Evolutionary conservation across 2,113 vertebrate genomes (phyloP), one percentile per base, ranked within the genome.

Genomic region (Propithecus coquereli): DNA sequence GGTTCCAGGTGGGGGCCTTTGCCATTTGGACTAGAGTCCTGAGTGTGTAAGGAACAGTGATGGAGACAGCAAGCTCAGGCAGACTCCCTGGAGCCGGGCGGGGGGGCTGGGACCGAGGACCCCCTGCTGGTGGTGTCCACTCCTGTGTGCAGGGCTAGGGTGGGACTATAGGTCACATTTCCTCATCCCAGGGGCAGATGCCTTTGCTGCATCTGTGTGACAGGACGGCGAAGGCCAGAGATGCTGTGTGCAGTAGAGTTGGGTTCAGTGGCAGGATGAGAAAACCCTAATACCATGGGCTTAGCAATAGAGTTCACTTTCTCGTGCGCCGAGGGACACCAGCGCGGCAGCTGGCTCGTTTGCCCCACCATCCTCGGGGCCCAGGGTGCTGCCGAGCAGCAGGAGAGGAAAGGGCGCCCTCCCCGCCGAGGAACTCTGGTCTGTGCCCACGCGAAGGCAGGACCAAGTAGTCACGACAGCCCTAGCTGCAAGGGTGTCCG

Each of bases 141-240:
- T 8, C 37, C 68, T 57, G 47, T 0, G 25, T 23, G 20, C 45
- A 1, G 30, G 17, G 10, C 1, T 2, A 0, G 25, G n/a, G 47
- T 7, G 11, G 23, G 1, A 34, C 6, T 6, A 27, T 7, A 13
- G 45, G 30, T 23, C 10, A 1, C 4, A 4, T 12, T 43, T 34
- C 52, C 54, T n/a, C 0, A 3, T 12, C 59, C 73, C 27, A 14
- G 50, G 45, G 71, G 17, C 61, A 37, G 30, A 10, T 6, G 32
- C 37, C 45, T 5, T 32, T 0, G 4, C 11, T 13, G 7, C 5
- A 18, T 54, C 23, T 17, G 0, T 52, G 6, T 2, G 27, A 23
- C 20, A 16, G 20, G n/a, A 13, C 10, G 5, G 20, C 0, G 10
- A 43, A 68, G 88, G 18, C 45, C 40, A 18, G 83, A 57, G 45